A percentile compares a stretch with the other conserved stretches of the same genome.
Conservation (phyloP, 2,113 vertebrate genomes). For the Perccottus glenii region DNA sequence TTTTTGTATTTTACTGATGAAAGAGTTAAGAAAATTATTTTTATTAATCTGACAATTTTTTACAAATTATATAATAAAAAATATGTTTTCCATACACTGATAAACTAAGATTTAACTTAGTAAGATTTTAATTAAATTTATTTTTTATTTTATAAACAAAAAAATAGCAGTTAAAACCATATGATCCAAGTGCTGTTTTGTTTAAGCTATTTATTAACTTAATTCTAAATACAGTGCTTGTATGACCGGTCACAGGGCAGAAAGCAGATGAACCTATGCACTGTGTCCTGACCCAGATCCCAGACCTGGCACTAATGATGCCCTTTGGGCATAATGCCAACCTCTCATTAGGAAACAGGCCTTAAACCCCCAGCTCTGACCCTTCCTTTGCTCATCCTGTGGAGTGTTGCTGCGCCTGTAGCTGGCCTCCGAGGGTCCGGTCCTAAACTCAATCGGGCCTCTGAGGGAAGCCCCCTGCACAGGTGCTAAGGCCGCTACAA, state of each 20-base stretch:
- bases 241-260: constrained; percentile 13
- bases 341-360: constrained; percentile 77
- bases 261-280: constrained; percentile 59
- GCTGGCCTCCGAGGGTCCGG: constrained; percentile 63
- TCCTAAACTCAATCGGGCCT: constrained; percentile 36
- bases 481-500: constrained; percentile 83
- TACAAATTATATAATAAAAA: too few relatives aligned
- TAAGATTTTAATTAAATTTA: background rate
- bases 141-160: too few relatives aligned
- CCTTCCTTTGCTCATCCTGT: constrained; percentile 17
- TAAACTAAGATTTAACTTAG: background rate
- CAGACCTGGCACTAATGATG: constrained; percentile 79
- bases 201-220: background rate
- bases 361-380: constrained; percentile 58
- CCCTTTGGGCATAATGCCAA: constrained; percentile 75
- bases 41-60: too few relatives aligned
- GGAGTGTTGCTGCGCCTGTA: constrained; percentile 56
- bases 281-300: constrained; percentile 80
- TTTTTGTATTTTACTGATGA: constrained; percentile 33
- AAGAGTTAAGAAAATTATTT: background rate
- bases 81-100: background rate
- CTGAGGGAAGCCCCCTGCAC: constrained; percentile 78
- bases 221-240: constrained; percentile 15
- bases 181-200: background rate
- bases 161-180: too few relatives aligned